Evolutionary conservation across 2,888 invertebrate genomes (phyloP).

Genomic region (Cheilosia pagana): DNA sequence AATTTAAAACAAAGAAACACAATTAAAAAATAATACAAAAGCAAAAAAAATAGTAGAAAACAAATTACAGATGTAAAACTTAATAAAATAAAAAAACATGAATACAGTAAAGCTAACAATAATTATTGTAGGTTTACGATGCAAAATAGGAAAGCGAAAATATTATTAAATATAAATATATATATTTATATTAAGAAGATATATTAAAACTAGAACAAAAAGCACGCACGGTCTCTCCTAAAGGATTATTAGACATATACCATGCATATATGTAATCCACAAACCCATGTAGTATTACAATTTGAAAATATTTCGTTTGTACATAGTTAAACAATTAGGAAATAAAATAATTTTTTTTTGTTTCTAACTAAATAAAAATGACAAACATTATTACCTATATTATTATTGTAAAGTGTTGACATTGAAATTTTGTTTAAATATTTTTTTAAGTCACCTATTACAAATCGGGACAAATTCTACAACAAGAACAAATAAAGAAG

Average conservation of each 20-base stretch:
- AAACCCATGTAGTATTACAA: conserved; percentile 71
- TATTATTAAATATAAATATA: conserved; percentile 72
- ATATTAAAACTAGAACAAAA: conserved; percentile 66
- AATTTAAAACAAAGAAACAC: conserved; percentile 54
- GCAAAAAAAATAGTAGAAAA: conserved; percentile 61
- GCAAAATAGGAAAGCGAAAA: conserved; percentile 62
- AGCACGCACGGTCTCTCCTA: conserved; percentile 76
- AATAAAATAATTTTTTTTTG: conserved; percentile 64
- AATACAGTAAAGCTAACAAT: conserved; percentile 73
- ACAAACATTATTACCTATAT: conserved; percentile 17
- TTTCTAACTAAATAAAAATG: conserved; percentile 65
- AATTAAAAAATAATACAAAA: conserved; percentile 35
- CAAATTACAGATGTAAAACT: conserved; percentile 67
- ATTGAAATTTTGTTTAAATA: conserved; percentile 66
- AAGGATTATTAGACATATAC: conserved; percentile 70
- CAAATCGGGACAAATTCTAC: conserved; percentile 80
- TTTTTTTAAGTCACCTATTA: conserved; percentile 75
- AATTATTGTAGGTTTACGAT: conserved; percentile 69
- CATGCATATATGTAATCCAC: conserved; percentile 74
- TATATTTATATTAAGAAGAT: conserved; percentile 69
- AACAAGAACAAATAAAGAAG: conserved; percentile 75
- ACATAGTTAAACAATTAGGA: conserved; percentile 77
- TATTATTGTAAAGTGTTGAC: conserved; percentile 72
- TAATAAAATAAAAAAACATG: conserved; percentile 33
- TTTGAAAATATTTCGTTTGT: conserved; percentile 68